Conservation (phyloP, 2,797 vertebrate genomes). For the Sebastes oblongus region DNA sequence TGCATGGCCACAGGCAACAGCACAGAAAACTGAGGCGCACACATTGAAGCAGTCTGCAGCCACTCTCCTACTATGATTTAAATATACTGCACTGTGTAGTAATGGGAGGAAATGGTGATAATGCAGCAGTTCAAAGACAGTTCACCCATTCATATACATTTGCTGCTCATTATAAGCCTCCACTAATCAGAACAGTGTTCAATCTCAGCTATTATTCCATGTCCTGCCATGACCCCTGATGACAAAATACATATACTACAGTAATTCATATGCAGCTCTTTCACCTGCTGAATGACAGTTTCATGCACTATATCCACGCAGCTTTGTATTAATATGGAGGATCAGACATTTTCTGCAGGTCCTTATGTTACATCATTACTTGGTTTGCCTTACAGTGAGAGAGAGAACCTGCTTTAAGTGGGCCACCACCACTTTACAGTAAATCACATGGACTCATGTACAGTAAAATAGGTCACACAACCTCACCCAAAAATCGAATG, state of each 20-base stretch:
- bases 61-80: constrained; percentile 35
- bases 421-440: constrained; percentile 46
- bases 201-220: constrained; percentile 41
- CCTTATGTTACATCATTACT: constrained; percentile 48
- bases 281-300: background rate
- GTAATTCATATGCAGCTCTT: background rate
- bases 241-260: constrained; percentile 34
- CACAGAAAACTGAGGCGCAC: constrained; percentile 52
- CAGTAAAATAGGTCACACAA: constrained; percentile 57
- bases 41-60: constrained; percentile 44
- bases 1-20: constrained; percentile 56
- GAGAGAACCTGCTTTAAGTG: constrained; percentile 29
- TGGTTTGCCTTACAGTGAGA: constrained; percentile 47
- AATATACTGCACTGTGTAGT: constrained; percentile 28
- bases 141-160: constrained; percentile 36
- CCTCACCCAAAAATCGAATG: too few relatives aligned
- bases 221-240: constrained; percentile 57
- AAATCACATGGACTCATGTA: constrained; percentile 46
- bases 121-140: constrained; percentile 21
- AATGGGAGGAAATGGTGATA: constrained; percentile 48
- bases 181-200: constrained; percentile 36
- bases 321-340: background rate
- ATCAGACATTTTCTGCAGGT: background rate
- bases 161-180: constrained; percentile 28
- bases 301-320: background rate